Conservation (phyloP, 2,888 invertebrate species). For the Acleris laterana region DNA sequence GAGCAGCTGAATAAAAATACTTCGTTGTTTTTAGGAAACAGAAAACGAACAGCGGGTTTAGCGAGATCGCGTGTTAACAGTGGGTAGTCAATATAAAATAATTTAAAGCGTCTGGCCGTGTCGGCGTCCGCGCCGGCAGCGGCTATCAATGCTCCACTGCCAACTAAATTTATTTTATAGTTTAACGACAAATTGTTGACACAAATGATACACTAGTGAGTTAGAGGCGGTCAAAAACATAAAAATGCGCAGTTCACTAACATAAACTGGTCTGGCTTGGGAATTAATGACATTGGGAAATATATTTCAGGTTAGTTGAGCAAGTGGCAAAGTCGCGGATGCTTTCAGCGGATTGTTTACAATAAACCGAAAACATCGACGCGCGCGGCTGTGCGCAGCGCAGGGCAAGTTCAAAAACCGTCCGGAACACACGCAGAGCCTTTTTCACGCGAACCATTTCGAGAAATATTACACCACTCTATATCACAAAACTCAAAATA, state of each 20-base stretch:
- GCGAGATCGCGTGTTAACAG: constrained; percentile 16
- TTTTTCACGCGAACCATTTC: too few species aligned
- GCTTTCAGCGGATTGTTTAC: constrained; percentile 16
- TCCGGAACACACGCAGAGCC: too few species aligned
- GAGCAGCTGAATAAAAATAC: too few species aligned
- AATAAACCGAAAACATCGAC: background rate
- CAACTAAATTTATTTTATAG: constrained; percentile 39
- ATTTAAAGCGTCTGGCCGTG: constrained; percentile 35
- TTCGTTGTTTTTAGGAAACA: constrained; percentile 8
- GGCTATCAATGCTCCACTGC: constrained; percentile 36
- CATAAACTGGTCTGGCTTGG: constrained; percentile 26
- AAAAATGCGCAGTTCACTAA: constrained; percentile 26
- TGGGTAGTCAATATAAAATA: constrained; percentile 35
- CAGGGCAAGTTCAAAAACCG: too few species aligned
- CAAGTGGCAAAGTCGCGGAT: constrained; percentile 2
- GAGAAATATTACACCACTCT: too few species aligned
- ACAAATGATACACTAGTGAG: constrained; percentile 36
- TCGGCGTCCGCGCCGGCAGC: constrained; percentile 21
- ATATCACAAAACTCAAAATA: too few species aligned
- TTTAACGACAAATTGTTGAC: constrained; percentile 39
- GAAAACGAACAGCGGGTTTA: constrained; percentile 26
- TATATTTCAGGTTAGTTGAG: constrained; percentile 23
- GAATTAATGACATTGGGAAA: constrained; percentile 30
- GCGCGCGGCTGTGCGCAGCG: too few species aligned
- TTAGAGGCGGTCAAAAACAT: constrained; percentile 36